Conservation (phyloP, 1,140 invertebrate species). For the Antheraea pernyi region DNA sequence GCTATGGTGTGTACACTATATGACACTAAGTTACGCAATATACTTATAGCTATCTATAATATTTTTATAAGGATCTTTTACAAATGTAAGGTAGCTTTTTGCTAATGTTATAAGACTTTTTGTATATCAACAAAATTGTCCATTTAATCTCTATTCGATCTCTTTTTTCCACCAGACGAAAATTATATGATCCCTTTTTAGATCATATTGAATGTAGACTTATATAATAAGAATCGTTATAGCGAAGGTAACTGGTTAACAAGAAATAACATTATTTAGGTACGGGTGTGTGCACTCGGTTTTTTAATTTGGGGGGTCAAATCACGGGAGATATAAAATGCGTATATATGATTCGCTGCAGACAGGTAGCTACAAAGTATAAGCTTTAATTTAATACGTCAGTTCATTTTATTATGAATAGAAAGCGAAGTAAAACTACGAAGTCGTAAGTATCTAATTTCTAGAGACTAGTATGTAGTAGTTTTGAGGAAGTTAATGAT, state of each 20-base stretch:
- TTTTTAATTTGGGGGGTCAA: neutral
- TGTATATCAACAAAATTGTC: conserved; percentile 34
- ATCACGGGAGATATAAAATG: neutral
- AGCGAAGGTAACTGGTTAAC: conserved; percentile 43
- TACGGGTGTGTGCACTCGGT: neutral
- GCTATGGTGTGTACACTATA: conserved; percentile 49
- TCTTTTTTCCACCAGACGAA: conserved; percentile 32
- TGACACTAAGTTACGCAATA: conserved; percentile 54
- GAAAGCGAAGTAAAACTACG: neutral
- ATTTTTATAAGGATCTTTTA: conserved; percentile 63
- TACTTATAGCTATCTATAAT: conserved; percentile 60
- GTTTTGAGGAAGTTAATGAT: neutral
- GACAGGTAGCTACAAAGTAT: neutral
- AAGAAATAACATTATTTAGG: conserved; percentile 33
- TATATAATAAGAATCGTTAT: conserved; percentile 33
- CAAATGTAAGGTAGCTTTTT: conserved; percentile 46
- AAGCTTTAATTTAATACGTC: conserved; percentile 1
- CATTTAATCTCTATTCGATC: conserved; percentile 45
- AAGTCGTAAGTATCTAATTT: neutral
- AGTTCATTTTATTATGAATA: neutral
- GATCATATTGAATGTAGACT: conserved; percentile 35
- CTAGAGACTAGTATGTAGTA: neutral
- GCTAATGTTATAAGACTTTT: conserved; percentile 37
- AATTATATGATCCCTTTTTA: conserved; percentile 27
- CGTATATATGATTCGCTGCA: conserved; percentile 18